Evolutionary conservation across 2,888 invertebrate genomes (phyloP).

Genomic region (Hirtodrosophila histrioides): DNA sequence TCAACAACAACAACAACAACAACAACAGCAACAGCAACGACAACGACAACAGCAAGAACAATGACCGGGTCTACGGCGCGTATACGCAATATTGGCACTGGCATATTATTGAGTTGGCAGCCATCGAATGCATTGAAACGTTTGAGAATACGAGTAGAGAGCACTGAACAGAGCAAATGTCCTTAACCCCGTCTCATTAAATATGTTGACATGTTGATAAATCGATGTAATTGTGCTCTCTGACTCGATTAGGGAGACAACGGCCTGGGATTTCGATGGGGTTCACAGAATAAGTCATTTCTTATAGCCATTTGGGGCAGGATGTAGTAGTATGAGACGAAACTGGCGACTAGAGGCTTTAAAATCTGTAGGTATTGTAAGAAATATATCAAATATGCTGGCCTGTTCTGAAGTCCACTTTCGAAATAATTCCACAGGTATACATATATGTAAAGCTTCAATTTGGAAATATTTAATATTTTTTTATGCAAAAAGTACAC

Average conservation of each 20-base stretch:
- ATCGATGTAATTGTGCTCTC: slow-evolving; percentile 65
- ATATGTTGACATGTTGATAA: slow-evolving; percentile 80
- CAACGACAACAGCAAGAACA: slow-evolving; percentile 45
- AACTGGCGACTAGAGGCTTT: no score
- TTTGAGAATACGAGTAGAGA: slow-evolving; percentile 6
- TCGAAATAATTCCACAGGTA: no score
- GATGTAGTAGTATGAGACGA: no score
- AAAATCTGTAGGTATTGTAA: no score
- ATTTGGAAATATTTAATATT: no score
- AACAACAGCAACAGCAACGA: slow-evolving; percentile 17
- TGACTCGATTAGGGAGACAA: slow-evolving; percentile 35
- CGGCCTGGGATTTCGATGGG: slow-evolving; percentile 4
- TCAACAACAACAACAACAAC: slow-evolving; percentile 35
- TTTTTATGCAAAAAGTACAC: no score
- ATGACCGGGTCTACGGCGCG: slow-evolving; percentile 52
- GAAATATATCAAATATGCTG: no score
- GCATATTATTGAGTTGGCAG: slow-evolving; percentile 68
- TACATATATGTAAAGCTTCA: no score
- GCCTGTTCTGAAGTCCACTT: no score
- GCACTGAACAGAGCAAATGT: slow-evolving; percentile 49
- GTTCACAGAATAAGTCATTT: slow-evolving; percentile 24
- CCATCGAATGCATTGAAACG: slow-evolving; percentile 40
- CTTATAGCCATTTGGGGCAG: not conserved
- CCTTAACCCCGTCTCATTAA: slow-evolving; percentile 74
- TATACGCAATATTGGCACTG: slow-evolving; percentile 75